Percentiles rank a stretch among this genome's conserved stretches.
Conservation (phyloP, 2,797 vertebrate species). For the Brachyalestes nurse region DNA sequence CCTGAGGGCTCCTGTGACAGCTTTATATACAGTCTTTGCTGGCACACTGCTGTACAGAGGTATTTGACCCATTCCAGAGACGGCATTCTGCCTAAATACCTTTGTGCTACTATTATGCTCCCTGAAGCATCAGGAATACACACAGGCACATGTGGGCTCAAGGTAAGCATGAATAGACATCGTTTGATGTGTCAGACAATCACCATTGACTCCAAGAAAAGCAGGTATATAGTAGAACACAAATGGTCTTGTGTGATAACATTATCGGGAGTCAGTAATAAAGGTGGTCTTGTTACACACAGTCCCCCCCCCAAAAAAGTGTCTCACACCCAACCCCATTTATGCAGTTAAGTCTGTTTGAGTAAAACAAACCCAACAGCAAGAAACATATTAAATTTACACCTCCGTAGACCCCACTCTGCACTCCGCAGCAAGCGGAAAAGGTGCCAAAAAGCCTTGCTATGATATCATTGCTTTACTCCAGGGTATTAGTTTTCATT, state of each 20-base stretch:
- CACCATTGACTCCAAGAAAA: neutral
- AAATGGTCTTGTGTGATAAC: neutral
- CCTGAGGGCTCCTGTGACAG: constrained; percentile 73
- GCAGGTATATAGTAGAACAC: neutral
- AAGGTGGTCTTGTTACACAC: neutral
- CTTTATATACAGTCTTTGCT: constrained; percentile 76
- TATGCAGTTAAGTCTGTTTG: constrained; percentile 49
- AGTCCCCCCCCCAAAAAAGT: too few relatives aligned
- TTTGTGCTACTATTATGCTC: constrained; percentile 21
- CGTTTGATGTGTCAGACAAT: neutral
- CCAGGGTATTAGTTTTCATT: constrained; percentile 77
- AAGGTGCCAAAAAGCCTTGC: constrained; percentile 66
- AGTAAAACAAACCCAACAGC: constrained; percentile 63
- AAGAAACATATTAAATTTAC: constrained; percentile 75
- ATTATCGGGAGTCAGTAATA: neutral
- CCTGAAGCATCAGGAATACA: constrained; percentile 14
- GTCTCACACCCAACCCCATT: neutral
- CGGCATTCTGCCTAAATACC: constrained; percentile 51
- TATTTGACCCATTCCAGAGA: constrained; percentile 68
- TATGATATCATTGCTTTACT: constrained; percentile 76
- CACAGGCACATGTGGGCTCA: constrained; percentile 6
- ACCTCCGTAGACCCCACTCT: constrained; percentile 70
- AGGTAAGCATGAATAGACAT: neutral
- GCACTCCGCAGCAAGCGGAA: constrained; percentile 59
- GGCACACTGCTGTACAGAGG: constrained; percentile 64